Conservation (phyloP, 2,888 invertebrate species). For the Morinoia aosen region DNA sequence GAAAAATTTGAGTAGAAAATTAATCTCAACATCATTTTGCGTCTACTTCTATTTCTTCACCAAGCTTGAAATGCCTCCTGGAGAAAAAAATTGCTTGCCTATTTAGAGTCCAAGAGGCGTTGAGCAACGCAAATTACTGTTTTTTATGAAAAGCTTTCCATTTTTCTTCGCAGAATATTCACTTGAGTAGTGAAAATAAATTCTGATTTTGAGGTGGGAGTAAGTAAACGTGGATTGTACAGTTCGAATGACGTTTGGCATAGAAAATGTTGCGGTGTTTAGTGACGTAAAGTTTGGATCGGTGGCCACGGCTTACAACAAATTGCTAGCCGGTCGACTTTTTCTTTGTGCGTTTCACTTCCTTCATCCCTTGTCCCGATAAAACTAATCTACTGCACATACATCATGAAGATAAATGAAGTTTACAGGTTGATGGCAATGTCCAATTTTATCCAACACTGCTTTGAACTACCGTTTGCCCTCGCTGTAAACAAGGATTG, state of each 20-base stretch:
- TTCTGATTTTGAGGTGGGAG: background rate
- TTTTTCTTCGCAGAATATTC: background rate
- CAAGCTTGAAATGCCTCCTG: no score
- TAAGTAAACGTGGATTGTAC: background rate
- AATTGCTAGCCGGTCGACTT: background rate
- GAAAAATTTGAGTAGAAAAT: no score
- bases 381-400: background rate
- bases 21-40: no score
- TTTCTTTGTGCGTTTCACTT: background rate
- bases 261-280: background rate
- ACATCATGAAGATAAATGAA: background rate
- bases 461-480: background rate
- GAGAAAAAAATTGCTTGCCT: no score
- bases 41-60: no score
- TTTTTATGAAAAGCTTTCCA: background rate
- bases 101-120: background rate
- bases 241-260: background rate
- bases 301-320: background rate
- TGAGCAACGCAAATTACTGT: background rate
- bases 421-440: background rate
- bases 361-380: background rate
- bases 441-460: background rate
- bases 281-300: background rate
- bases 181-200: background rate
- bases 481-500: background rate